Base-by-base conservation (phyloP, 2,888 invertebrate species). In the Amiota communis region DNA sequence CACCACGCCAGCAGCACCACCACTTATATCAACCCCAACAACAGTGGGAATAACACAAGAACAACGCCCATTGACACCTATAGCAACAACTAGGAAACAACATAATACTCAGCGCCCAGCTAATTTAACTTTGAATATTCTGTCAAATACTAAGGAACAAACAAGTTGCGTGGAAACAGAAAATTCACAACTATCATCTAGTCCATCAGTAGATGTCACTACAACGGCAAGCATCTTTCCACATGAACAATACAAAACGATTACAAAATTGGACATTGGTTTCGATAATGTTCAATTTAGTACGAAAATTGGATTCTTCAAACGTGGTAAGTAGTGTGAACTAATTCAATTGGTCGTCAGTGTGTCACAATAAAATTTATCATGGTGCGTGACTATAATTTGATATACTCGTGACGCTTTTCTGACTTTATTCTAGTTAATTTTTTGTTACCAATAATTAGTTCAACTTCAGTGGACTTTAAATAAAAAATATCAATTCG, bases 261-360 rank as follows among this genome's bases (percentile, higher is more conserved):
- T 83, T 70, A 87, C 88, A 72, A 83, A 82, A 71, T 75, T 89
- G 48, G 83, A 88, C 73, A 86, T 89, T 48, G 86, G 86, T 46
- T 89, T 89, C 76, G 82, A 88, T 10, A 86, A 89, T 78, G 80
- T 89, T 53, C 77, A 79, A 9, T 88, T 84, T 73, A 83, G 82
- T 72, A 81, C 77, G 8, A 87, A 81, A 71, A 79, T 84, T 53
- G 90, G 89, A 48, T 80, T 88, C 73, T 82, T 89, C 49, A 86
- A 81, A 74, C 84, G 83, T 79, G 87, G 89, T 89, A 72, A 82
- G 87, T 79, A 2, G 3, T 23, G 23, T 57, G 15, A 15, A 1
- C 3, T 23, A 1, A 23, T 23, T 23, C 23, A 23, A 23, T 23
- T 23, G 23, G 1, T 23, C 23, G 3, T 23, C 23, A 23, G 3